Conservation (phyloP, 2,888 invertebrate species). For the Siphonodentalium dalli region DNA sequence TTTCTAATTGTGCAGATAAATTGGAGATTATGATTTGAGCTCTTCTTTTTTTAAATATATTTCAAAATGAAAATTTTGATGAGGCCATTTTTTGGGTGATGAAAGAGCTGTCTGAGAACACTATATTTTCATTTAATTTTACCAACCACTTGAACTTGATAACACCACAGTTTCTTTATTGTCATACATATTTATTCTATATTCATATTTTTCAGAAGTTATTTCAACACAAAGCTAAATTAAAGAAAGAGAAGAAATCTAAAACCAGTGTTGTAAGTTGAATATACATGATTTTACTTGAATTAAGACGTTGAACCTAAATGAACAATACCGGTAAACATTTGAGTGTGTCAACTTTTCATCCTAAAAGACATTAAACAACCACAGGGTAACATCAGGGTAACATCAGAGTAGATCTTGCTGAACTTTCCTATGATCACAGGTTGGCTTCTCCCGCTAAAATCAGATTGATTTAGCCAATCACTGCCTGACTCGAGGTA, state of each 20-base stretch:
- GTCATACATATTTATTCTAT: neutral
- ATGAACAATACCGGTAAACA: too few species aligned
- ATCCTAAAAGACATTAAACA: too few species aligned
- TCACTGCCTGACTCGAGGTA: too few species aligned
- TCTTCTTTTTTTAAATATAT: neutral
- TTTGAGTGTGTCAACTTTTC: too few species aligned
- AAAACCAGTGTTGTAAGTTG: slow-evolving; percentile 24
- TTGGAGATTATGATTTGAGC: neutral
- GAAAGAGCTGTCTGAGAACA: neutral
- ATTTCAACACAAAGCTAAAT: slow-evolving; percentile 12
- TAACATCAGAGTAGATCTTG: too few species aligned
- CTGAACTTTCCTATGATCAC: too few species aligned
- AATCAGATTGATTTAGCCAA: too few species aligned
- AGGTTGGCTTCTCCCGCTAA: too few species aligned
- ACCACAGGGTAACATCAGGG: too few species aligned
- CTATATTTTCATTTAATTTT: neutral
- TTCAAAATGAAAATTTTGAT: neutral
- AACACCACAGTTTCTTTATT: neutral
- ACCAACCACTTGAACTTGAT: neutral
- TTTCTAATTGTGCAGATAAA: too few species aligned
- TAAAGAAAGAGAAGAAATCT: slow-evolving; percentile 5
- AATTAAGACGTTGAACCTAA: too few species aligned
- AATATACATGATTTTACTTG: neutral
- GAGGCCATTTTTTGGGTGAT: too few species aligned
- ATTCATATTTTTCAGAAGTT: slow-evolving; percentile 13